A percentile compares a stretch with the other conserved stretches of the same genome.
Evolutionary conservation across 2,797 vertebrate species (phyloP).

Genomic region (Tadarida brasiliensis): DNA sequence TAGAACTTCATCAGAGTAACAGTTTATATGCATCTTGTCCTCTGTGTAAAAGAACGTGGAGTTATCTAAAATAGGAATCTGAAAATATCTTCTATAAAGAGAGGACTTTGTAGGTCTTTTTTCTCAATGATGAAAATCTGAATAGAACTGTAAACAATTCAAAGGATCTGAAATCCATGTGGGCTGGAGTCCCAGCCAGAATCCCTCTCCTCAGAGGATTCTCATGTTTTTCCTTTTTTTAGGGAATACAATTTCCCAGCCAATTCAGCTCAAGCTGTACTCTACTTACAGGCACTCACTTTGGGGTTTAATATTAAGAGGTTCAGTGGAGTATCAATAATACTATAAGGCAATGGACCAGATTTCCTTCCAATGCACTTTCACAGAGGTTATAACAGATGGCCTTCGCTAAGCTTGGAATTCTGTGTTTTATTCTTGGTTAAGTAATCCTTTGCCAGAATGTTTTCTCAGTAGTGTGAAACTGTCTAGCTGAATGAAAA

Average conservation of each 20-base stretch:
- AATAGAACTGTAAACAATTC: not conserved
- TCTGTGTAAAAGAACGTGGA: not conserved
- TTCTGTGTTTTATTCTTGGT: constrained; percentile 10
- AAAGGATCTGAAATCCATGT: not conserved
- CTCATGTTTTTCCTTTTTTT: not conserved
- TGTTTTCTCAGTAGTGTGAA: not conserved
- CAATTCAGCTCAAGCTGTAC: not conserved
- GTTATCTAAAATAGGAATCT: constrained; percentile 3
- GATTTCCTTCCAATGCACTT: not conserved
- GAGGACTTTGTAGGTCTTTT: not conserved
- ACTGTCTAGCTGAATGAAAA: not conserved
- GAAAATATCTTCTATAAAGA: constrained; percentile 27
- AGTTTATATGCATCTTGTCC: not conserved
- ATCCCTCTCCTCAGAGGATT: not conserved
- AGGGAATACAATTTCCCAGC: not conserved
- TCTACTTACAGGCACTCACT: not conserved
- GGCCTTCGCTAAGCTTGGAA: not conserved
- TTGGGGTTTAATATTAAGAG: not conserved
- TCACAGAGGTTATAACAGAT: not conserved
- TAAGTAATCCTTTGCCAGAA: constrained; percentile 30
- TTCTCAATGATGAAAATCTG: not conserved
- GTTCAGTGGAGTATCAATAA: not conserved
- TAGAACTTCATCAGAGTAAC: not conserved
- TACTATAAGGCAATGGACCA: too few species aligned
- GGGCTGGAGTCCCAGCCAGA: not conserved